Evolutionary conservation across 2,113 vertebrate species (phyloP).

Genomic region (Alouatta palliata): DNA sequence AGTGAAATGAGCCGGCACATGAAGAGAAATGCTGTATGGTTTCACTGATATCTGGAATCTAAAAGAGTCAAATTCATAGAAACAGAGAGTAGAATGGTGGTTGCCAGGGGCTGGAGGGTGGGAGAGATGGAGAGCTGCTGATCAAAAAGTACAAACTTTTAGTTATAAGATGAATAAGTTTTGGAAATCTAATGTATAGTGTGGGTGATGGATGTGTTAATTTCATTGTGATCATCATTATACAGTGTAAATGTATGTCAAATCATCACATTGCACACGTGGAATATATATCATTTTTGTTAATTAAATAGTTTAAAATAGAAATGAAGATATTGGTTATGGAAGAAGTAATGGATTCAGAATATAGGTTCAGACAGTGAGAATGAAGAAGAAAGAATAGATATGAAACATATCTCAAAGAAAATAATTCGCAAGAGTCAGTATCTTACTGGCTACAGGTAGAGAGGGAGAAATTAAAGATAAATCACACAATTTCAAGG

Average conservation of each 20-base stretch:
- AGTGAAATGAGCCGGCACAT: background rate
- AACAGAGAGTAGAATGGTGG: background rate
- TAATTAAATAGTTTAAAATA: background rate
- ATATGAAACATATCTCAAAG: background rate
- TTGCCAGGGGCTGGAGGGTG: background rate
- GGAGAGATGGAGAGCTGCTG: background rate
- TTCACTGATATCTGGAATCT: background rate
- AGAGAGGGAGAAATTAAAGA: conserved; percentile 9
- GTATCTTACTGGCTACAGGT: background rate
- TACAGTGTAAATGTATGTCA: background rate
- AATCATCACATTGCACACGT: background rate
- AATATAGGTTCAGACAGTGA: background rate
- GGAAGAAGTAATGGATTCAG: background rate
- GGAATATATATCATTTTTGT: background rate
- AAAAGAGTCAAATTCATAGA: background rate
- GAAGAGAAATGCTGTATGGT: background rate
- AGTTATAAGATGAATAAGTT: background rate
- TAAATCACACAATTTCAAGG: conserved; percentile 27
- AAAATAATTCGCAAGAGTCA: background rate
- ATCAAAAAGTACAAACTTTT: background rate
- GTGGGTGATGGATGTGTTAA: background rate
- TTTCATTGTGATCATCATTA: background rate
- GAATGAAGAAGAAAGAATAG: background rate
- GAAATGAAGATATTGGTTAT: background rate
- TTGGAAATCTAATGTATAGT: background rate